Conservation (phyloP, 2,888 invertebrate genomes). For the Pocota personata region DNA sequence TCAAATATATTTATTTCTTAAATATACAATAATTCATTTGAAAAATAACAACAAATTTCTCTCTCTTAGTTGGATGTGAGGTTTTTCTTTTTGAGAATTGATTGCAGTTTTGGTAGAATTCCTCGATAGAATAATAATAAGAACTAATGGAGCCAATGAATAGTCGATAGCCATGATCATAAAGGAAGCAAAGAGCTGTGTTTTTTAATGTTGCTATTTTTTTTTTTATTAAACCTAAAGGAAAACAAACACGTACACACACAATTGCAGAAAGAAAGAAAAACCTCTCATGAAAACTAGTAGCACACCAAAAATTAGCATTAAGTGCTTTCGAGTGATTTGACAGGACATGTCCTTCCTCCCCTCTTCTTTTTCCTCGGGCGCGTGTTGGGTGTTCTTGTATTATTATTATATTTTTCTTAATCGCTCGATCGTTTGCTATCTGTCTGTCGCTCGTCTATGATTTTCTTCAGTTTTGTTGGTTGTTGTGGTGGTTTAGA, state of each 20-base stretch:
- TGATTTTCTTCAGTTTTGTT: constrained; percentile 44
- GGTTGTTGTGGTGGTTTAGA: constrained; percentile 48
- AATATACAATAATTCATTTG: constrained; percentile 50
- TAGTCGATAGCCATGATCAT: constrained; percentile 22
- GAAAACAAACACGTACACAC: constrained; percentile 21
- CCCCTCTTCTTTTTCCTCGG: neutral
- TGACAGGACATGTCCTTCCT: neutral
- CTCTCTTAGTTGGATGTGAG: constrained; percentile 1
- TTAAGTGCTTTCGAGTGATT: neutral
- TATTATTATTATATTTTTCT: constrained; percentile 1
- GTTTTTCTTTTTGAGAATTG: constrained; percentile 6
- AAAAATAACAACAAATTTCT: constrained; percentile 36
- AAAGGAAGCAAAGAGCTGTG: constrained; percentile 50
- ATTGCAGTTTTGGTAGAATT: neutral
- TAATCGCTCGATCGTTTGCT: constrained; percentile 32
- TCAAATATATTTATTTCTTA: constrained; percentile 55
- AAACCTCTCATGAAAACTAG: neutral
- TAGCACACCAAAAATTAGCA: neutral
- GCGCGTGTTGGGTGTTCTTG: neutral
- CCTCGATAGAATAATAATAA: neutral
- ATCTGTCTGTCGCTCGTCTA: constrained; percentile 43
- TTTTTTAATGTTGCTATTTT: constrained; percentile 11
- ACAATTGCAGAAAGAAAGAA: constrained; percentile 8
- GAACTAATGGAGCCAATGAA: constrained; percentile 18
- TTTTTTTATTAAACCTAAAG: constrained; percentile 24